phyloP scores from a whole-genome alignment of 2,888 invertebrate species.

The Cerastoderma edule region DNA sequence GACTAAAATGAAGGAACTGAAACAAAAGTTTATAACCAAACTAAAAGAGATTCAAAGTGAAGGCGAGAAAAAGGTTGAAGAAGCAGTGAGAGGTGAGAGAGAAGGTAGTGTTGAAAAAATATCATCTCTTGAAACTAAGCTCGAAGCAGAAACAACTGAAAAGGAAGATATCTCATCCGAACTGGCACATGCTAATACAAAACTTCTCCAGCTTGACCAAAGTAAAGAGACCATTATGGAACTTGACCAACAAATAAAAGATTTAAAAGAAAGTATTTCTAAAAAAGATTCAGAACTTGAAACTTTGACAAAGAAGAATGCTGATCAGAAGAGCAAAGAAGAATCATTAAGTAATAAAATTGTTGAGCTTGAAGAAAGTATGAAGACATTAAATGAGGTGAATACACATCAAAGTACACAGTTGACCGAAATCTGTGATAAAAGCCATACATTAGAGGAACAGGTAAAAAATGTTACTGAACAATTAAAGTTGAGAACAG shows the following conservation, averaged over 20 bases:
- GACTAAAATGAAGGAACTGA: slow-evolving; percentile 72
- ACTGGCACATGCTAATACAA: slow-evolving; percentile 72
- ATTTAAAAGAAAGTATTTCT: slow-evolving; percentile 28
- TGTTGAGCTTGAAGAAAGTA: not conserved
- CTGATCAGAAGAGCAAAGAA: not conserved
- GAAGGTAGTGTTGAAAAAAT: slow-evolving; percentile 56
- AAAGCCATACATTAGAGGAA: slow-evolving; percentile 39
- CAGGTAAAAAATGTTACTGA: slow-evolving; percentile 30
- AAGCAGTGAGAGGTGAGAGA: slow-evolving; percentile 44
- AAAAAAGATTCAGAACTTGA: slow-evolving; percentile 20
- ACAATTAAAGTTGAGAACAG: slow-evolving; percentile 37
- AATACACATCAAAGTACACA: slow-evolving; percentile 12
- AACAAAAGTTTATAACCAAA: slow-evolving; percentile 74
- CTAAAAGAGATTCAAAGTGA: slow-evolving; percentile 74
- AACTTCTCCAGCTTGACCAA: slow-evolving; percentile 73
- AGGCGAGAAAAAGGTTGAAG: slow-evolving; percentile 49
- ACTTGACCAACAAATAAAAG: slow-evolving; percentile 62
- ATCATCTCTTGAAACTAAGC: slow-evolving; percentile 51
- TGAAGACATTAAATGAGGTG: slow-evolving; percentile 19
- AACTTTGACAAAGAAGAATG: not conserved
- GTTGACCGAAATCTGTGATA: slow-evolving; percentile 36
- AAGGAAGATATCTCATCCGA: slow-evolving; percentile 71
- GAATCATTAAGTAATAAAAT: not conserved
- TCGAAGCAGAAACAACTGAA: slow-evolving; percentile 60
- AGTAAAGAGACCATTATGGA: slow-evolving; percentile 70